Evolutionary conservation across 2,888 invertebrate species (phyloP).

Genomic region (Drosophila austrosaltans): DNA sequence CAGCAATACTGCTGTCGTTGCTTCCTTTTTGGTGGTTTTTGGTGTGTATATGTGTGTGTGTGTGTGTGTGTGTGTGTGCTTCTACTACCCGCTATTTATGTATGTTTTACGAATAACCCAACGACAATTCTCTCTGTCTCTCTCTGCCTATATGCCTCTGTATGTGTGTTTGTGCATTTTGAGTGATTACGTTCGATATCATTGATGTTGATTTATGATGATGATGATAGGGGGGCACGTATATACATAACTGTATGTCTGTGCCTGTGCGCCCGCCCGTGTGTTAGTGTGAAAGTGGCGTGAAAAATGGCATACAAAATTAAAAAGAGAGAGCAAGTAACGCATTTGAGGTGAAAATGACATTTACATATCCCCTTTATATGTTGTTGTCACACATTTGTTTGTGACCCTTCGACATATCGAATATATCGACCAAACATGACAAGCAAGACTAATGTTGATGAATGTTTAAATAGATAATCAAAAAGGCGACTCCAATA

Average conservation of each 20-base stretch:
- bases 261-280: slow-evolving; percentile 21
- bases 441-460: neutral
- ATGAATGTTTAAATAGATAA: neutral
- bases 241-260: slow-evolving; percentile 15
- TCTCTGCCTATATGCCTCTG: neutral
- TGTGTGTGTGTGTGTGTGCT: neutral
- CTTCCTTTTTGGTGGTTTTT: slow-evolving; percentile 58
- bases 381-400: neutral
- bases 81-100: slow-evolving; percentile 52
- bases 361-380: slow-evolving; percentile 38
- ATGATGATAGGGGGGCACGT: slow-evolving; percentile 50
- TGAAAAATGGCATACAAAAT: slow-evolving; percentile 58
- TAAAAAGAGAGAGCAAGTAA: slow-evolving; percentile 26
- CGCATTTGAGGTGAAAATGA: slow-evolving; percentile 38
- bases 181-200: slow-evolving; percentile 77
- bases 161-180: slow-evolving; percentile 54
- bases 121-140: slow-evolving; percentile 37
- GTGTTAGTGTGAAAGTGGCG: slow-evolving; percentile 41
- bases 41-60: neutral
- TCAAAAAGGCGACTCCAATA: neutral
- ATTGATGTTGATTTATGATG: slow-evolving; percentile 79
- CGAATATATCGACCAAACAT: neutral
- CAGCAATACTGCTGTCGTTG: slow-evolving; percentile 41
- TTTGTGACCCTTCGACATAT: neutral
- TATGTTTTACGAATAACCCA: slow-evolving; percentile 57